Evolutionary conservation across 64 coral and sea anemone species (phyloP).

Genomic region (Astreopora myriophthalma): DNA sequence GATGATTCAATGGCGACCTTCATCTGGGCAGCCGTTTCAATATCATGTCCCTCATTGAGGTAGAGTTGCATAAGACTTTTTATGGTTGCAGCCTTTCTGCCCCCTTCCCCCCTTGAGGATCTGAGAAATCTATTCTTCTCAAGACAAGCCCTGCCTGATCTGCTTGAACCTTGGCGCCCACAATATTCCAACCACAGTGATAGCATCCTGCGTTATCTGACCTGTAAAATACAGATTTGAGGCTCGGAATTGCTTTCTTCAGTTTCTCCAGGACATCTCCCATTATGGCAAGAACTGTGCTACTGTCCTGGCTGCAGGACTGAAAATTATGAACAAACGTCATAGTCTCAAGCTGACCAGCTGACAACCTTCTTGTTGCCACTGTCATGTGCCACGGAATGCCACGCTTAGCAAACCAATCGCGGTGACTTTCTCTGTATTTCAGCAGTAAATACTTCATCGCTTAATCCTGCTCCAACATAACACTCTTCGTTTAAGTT

Average conservation of each 20-base stretch:
- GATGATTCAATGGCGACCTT: too few species aligned
- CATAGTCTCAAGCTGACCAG: neutral
- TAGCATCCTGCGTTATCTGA: conserved; percentile 30
- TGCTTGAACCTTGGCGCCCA: neutral
- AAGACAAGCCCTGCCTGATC: neutral
- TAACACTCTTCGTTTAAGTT: neutral
- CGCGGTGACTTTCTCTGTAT: neutral
- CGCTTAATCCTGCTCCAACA: neutral
- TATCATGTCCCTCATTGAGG: neutral
- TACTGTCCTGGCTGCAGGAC: conserved; percentile 3
- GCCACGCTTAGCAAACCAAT: conserved; percentile 42
- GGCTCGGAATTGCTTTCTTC: neutral
- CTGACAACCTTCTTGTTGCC: neutral
- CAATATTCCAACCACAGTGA: neutral
- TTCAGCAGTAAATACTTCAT: conserved; percentile 17
- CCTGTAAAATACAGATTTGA: neutral
- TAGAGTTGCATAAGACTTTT: conserved; percentile 22
- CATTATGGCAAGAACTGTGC: conserved; percentile 7
- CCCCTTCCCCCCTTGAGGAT: conserved; percentile 13
- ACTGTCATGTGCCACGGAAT: conserved; percentile 42
- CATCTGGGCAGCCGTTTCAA: too few species aligned
- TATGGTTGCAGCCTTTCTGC: conserved; percentile 29
- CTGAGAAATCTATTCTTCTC: conserved; percentile 4
- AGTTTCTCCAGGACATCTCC: neutral
- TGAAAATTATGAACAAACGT: conserved; percentile 38